A percentile compares a stretch with the other conserved stretches of the same genome.
These are phyloP conservation scores for Salminus brasiliensis DNA, from an alignment of 2,113 vertebrate genomes.

Conservation along the genomic window DNA sequence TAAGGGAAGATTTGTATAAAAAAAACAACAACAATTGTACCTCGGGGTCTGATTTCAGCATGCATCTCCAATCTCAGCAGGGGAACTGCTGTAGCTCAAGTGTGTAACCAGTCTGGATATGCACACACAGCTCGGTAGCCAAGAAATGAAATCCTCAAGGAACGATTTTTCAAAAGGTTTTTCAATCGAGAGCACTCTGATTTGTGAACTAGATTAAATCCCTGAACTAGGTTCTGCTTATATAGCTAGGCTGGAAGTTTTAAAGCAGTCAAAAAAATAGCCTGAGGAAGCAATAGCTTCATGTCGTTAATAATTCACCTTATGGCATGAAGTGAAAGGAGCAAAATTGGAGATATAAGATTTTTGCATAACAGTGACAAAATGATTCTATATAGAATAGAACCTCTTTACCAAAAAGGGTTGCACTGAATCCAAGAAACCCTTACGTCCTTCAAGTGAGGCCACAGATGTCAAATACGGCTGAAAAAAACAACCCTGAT, in stretches of 20 bases:
- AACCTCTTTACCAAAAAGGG: too few species aligned
- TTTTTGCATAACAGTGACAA: too few species aligned
- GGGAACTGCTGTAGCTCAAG: not conserved
- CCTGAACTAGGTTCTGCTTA: not conserved
- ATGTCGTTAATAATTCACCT: not conserved
- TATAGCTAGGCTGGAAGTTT: not conserved
- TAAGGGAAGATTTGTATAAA: constrained; percentile 63
- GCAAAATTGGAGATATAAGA: too few species aligned
- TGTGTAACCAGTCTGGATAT: not conserved
- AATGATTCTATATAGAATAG: too few species aligned
- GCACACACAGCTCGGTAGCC: not conserved
- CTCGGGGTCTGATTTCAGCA: constrained; percentile 61
- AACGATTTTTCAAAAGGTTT: not conserved
- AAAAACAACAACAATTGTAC: constrained; percentile 58
- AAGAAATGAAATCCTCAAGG: not conserved
- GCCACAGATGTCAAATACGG: too few species aligned
- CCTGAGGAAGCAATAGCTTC: not conserved
- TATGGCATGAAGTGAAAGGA: too few species aligned
- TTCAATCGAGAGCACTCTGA: not conserved
- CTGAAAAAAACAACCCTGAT: too few species aligned
- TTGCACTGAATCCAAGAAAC: too few species aligned
- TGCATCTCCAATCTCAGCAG: constrained; percentile 41
- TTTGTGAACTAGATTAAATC: not conserved
- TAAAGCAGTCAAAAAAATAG: not conserved
- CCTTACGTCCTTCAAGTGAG: too few species aligned